Evolutionary conservation across 2,888 invertebrate genomes (phyloP).

Genomic region (Agrotis segetum): DNA sequence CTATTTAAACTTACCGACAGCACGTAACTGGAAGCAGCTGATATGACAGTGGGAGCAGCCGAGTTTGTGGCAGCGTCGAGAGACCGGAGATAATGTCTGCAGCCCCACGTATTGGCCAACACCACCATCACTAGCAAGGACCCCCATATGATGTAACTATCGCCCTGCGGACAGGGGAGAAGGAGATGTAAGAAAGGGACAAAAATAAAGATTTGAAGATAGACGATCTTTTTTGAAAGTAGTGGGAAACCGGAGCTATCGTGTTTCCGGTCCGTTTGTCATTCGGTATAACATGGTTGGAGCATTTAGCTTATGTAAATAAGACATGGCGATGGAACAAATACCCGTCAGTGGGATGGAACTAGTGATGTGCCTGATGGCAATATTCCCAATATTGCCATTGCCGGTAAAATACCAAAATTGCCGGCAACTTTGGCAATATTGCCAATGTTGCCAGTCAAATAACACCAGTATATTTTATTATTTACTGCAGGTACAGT

Average conservation of each 20-base stretch:
- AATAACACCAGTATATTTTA: no score
- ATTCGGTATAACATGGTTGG: not conserved
- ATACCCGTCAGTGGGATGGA: no score
- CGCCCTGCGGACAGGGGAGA: slow-evolving; percentile 73
- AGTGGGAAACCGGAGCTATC: not conserved
- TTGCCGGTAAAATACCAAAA: no score
- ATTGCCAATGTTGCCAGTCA: no score
- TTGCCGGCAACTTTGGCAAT: no score
- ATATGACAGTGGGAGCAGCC: slow-evolving; percentile 92
- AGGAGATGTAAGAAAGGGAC: not conserved
- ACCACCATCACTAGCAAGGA: slow-evolving; percentile 88
- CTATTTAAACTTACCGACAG: slow-evolving; percentile 90
- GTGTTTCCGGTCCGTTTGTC: no score
- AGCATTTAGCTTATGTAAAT: not conserved
- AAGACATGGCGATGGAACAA: no score
- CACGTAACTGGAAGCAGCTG: slow-evolving; percentile 92
- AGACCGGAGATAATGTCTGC: slow-evolving; percentile 92
- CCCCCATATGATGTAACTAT: slow-evolving; percentile 81
- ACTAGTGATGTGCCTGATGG: no score
- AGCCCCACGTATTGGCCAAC: slow-evolving; percentile 91
- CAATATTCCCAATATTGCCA: no score
- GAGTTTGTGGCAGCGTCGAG: slow-evolving; percentile 91
- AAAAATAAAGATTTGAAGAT: no score
- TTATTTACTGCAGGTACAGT: no score
- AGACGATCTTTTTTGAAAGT: not conserved